These are phyloP conservation scores for Macrophya alboannulata DNA, from an alignment of 2,888 invertebrate species.

Conservation along the genomic window DNA sequence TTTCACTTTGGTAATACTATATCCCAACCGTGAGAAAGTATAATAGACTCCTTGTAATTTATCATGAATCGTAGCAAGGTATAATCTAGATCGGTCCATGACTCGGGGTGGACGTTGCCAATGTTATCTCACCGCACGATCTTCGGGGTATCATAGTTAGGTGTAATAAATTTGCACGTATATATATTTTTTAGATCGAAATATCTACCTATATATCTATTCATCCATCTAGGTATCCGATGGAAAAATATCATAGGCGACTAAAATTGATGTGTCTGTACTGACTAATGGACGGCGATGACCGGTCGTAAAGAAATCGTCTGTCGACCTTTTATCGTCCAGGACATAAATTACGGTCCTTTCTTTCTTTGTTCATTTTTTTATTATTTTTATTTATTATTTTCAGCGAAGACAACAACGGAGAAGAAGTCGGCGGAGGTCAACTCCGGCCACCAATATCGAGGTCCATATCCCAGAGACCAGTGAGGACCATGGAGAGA, in stretches of 20 bases:
- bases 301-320: background rate
- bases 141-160: background rate
- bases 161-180: constrained; percentile 20
- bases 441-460: constrained; percentile 15
- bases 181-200: background rate
- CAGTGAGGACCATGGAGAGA: constrained; percentile 86
- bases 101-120: background rate
- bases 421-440: constrained; percentile 50
- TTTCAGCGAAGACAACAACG: constrained; percentile 47
- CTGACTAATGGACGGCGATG: background rate
- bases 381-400: background rate
- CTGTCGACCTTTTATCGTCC: background rate
- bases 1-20: constrained; percentile 45
- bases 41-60: constrained; percentile 11
- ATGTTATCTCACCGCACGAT: background rate
- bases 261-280: background rate
- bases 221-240: background rate
- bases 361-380: background rate
- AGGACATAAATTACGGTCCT: background rate
- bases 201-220: background rate
- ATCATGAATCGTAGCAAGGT: constrained; percentile 15
- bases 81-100: constrained; percentile 21
- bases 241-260: background rate
- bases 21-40: constrained; percentile 18
- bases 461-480: constrained; percentile 53